These are phyloP conservation scores for Plectropomus leopardus DNA, from an alignment of 2,113 vertebrate genomes.

Conservation along the genomic window DNA sequence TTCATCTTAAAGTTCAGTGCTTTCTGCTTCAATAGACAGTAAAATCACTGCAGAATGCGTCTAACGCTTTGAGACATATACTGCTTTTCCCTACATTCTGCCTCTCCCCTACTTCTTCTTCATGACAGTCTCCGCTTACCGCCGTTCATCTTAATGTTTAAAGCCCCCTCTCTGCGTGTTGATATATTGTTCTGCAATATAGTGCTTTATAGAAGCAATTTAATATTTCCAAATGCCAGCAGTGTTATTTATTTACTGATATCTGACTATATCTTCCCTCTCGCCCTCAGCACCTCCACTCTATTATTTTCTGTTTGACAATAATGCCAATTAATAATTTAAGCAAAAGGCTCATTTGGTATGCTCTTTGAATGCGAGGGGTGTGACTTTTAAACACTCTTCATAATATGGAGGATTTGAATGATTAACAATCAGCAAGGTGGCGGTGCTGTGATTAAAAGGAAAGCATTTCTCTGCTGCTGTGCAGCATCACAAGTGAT, in stretches of 20 bases:
- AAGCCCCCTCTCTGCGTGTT: constrained; percentile 28
- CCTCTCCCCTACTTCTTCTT: constrained; percentile 41
- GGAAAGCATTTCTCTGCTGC: constrained; percentile 9
- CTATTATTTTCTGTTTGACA: constrained; percentile 66
- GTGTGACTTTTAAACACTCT: constrained; percentile 31
- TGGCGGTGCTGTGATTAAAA: constrained; percentile 28
- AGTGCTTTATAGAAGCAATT: constrained; percentile 64
- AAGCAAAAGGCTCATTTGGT: constrained; percentile 56
- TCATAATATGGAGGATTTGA: constrained; percentile 36
- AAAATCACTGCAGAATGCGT: constrained; percentile 81
- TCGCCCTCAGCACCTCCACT: constrained; percentile 10
- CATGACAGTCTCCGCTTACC: constrained; percentile 44
- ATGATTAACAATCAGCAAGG: constrained; percentile 57
- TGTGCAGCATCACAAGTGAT: background rate
- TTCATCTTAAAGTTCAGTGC: constrained; percentile 83
- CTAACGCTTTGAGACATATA: constrained; percentile 75
- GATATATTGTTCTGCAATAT: constrained; percentile 61
- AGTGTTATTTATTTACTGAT: constrained; percentile 70
- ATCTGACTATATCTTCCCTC: constrained; percentile 48
- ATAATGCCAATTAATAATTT: constrained; percentile 45
- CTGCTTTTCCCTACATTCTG: constrained; percentile 62
- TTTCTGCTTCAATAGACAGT: constrained; percentile 82
- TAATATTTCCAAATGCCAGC: constrained; percentile 69
- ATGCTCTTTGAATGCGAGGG: constrained; percentile 57
- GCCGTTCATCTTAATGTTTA: constrained; percentile 73